Evolutionary conservation across 2,888 invertebrate species (phyloP), one percentile per base, ranked within the genome.

Genomic region (Steinernema carpocapsae): DNA sequence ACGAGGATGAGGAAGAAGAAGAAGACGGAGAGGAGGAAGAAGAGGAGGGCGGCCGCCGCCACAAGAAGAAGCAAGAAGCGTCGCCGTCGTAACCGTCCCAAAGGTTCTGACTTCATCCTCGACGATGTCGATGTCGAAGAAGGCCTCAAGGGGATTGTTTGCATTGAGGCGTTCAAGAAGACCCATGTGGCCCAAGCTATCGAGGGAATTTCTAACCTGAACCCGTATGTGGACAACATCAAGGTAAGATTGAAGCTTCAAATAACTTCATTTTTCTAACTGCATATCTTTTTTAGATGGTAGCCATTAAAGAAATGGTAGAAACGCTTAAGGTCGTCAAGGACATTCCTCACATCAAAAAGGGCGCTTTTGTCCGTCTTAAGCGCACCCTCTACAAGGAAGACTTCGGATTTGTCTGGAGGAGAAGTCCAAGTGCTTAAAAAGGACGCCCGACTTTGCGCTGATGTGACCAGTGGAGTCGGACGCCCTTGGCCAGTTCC

Each of bases 281-380:
- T 19, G 56, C 19, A 19, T 75, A 29, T n/a, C n/a, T n/a, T n/a
- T 78, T 82, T 77, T 91, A 94, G 90, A 99, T 99, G 99, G 99
- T 99, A 0, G 97, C 97, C 0, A 97, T 97, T 79, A 96, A 95
- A 86, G 99, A 99, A 90, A 99, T 99, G 99, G 97, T 97, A 0
- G 99, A 99, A 89, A 97, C 97, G 0, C 89, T 99, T 42, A 91
- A 95, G 82, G 97, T 99, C 0, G 94, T 97, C 0, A 97, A 97
- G 88, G 96, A 97, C 86, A 95, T 95, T 87, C 93, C 94, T 0
- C 93, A 93, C 1, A 89, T 99, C 26, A 96, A 96, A 88, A 92
- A 94, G 0, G 96, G 96, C 82, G 94, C 95, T 83, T 99, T 97
- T 96, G 97, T 99, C 1, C 91, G 99, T 59, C 89, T 99, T n/a